Base-by-base conservation (phyloP, 2,888 invertebrate species). In the Clanis bilineata region DNA sequence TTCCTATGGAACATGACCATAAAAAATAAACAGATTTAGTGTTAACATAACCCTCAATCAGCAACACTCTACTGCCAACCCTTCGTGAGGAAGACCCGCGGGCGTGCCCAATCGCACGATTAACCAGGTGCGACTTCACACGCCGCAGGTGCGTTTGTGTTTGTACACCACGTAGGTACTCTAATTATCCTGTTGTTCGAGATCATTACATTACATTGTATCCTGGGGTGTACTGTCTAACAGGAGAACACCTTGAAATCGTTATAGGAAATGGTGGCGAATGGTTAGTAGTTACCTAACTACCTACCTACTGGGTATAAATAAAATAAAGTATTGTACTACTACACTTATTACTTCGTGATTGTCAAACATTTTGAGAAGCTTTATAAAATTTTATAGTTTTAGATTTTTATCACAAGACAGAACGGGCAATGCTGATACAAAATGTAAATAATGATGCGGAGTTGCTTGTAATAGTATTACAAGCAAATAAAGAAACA, bases 61-160 rank as follows among this genome's bases (percentile, higher is more conserved):
- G 18, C 51, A 51, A 51, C 51, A 51, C 28, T 51, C 10, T 18
- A 51, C 15, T 51, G 28, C 28, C 32, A 51, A 51, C 51, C 51
- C 51, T 32, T 21, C 28, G 28, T 7, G 15, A 51, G 28, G 47
- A 51, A 15, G 47, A 15, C 6, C 10, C 47, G 23, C 39, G 39
- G 39, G 47, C 47, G 47, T 56, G 23, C 32, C 55, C n/a, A 21
- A 56, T 47, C n/a, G 55, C 36, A 39, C 38, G 25, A 58, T 58
- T 58, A 58, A 23, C 45, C 77, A 73, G 71, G 71, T 75, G 74
- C 44, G 57, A 2, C n/a, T 58, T 74, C 79, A 28, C 79, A 80
- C 78, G 78, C 61, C 66, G 71, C 78, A 79, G 79, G 78, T 79
- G 79, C 63, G 58, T 36, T 44, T 23, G 60, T 63, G 62, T 64